phyloP scores from a whole-genome alignment of 2,113 vertebrate species.

The Neoarius graeffei region DNA sequence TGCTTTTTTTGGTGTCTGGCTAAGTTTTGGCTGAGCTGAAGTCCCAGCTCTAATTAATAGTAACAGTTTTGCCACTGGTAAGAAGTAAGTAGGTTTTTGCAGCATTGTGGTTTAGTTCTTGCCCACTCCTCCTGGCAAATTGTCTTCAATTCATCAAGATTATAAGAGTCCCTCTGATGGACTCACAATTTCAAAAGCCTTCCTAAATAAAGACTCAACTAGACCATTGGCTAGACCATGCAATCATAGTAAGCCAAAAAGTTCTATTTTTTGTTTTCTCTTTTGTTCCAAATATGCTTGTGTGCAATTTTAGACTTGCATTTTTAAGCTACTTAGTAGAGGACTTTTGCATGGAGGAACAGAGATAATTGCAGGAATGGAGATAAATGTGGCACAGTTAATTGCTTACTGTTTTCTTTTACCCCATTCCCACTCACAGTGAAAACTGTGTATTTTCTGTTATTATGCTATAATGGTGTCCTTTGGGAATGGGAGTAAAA shows the following conservation, averaged over 20 bases:
- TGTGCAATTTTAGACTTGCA: not conserved
- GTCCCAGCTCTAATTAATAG: too few species aligned
- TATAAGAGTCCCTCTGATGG: not conserved
- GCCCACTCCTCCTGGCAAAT: not conserved
- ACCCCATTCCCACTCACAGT: too few species aligned
- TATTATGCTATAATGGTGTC: too few species aligned
- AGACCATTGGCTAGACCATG: not conserved
- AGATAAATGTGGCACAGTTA: not conserved
- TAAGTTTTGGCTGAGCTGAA: too few species aligned
- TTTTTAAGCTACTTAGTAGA: not conserved
- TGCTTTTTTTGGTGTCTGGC: too few species aligned
- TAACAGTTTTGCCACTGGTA: too few species aligned
- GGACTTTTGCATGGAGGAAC: not conserved
- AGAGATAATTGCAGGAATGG: not conserved
- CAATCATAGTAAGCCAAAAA: not conserved
- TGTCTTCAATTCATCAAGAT: not conserved
- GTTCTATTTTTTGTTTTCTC: not conserved
- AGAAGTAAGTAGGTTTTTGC: not conserved
- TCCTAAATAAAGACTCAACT: not conserved
- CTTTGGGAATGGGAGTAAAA: too few species aligned
- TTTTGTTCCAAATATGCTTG: not conserved
- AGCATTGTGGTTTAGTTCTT: not conserved
- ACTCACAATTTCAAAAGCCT: not conserved
- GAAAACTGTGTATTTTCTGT: too few species aligned
- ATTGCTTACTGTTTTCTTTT: not conserved